Evolutionary conservation across 2,888 invertebrate species (phyloP), one percentile per base, ranked within the genome.

Genomic region (Nymphalis urticae): DNA sequence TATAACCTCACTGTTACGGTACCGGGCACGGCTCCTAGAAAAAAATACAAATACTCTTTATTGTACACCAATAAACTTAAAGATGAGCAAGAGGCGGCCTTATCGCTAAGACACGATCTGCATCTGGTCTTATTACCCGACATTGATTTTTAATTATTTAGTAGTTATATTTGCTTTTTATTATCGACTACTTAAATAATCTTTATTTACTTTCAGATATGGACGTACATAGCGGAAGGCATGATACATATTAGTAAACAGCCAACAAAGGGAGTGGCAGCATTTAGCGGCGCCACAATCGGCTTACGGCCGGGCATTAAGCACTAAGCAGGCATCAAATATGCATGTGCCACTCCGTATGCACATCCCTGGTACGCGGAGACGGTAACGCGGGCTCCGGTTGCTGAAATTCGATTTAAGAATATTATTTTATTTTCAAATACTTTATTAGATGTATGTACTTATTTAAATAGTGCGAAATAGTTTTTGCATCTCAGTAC

Each of bases 311-410:
- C 73, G 68, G 77, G 80, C 81, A 86, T 85, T 88, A 88, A 82
- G 80, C 81, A 86, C 84, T 88, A 88, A 82, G 80, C 76, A 75
- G 70, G 60, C 79, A 88, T 89, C 78, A 89, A 89, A 89, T 89
- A 89, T 89, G 85, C 83, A 89, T 83, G 70, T 59, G 19, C 64
- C 67, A 59, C 72, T 69, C 64, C 62, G 69, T 58, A 66, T 67
- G 64, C 54, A 66, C 69, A 54, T 59, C 48, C 66, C 64, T 58
- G 42, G 48, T 24, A 54, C 61, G 54, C 32, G 56, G 24, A 60
- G 60, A 60, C 53, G 54, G 17, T 65, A 65, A 68, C 64, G 63
- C 67, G 53, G 24, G 48, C 48, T 50, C 42, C 62, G 62, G 64
- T 56, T 62, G 50, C 42, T 58, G 21, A 36, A 64, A 54, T 21